A percentile compares a stretch with the other conserved stretches of the same genome.
phyloP scores from a whole-genome alignment of 2,113 vertebrate species.

The Trogon melanurus region DNA sequence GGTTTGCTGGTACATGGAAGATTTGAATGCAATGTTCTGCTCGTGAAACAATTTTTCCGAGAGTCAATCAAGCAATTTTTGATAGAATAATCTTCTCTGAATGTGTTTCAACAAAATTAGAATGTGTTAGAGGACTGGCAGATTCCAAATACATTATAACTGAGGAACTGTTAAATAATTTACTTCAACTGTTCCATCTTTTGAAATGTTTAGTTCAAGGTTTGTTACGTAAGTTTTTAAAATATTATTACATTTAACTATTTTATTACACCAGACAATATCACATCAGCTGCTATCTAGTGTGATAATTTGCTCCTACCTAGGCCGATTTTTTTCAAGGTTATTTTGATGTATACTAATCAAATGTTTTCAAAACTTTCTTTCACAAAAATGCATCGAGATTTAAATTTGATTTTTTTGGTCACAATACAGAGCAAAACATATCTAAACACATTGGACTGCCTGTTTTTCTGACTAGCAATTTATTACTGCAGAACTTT shows the following conservation, averaged over 20 bases:
- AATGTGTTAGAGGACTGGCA: neutral
- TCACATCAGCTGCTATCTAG: neutral
- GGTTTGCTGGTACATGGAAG: neutral
- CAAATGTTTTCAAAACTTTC: neutral
- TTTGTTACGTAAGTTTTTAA: neutral
- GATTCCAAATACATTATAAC: neutral
- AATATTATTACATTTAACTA: neutral
- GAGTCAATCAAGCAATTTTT: neutral
- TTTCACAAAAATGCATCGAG: neutral
- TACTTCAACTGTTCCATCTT: neutral
- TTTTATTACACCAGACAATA: neutral
- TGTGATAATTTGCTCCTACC: neutral
- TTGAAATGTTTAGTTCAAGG: neutral
- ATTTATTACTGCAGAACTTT: constrained; percentile 9
- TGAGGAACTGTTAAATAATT: neutral
- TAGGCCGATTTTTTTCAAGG: neutral
- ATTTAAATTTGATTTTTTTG: neutral
- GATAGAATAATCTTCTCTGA: neutral
- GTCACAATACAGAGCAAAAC: neutral
- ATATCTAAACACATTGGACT: neutral
- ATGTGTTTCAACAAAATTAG: neutral
- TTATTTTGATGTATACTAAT: neutral
- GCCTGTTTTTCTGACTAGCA: constrained; percentile 7
- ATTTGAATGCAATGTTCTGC: neutral
- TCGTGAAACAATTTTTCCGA: neutral